These are phyloP conservation scores for Syngnathus scovelli DNA, from an alignment of 2,113 vertebrate genomes.

Conservation along the genomic window DNA sequence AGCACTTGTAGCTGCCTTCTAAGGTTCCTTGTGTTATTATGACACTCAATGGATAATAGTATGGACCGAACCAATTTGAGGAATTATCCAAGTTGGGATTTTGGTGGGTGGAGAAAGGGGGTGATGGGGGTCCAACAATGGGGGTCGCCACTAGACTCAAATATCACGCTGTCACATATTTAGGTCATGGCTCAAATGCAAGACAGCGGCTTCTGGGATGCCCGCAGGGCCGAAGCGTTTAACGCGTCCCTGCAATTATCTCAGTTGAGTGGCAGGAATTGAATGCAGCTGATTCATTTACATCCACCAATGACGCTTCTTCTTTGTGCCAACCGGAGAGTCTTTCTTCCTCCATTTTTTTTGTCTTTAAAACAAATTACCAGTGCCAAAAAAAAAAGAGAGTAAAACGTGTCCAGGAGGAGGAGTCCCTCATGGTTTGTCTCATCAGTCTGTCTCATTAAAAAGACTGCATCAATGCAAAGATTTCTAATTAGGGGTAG, in stretches of 20 bases:
- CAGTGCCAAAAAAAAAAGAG: conserved; percentile 7
- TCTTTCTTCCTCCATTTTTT: not conserved
- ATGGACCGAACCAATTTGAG: conserved; percentile 28
- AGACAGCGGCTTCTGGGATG: conserved; percentile 9
- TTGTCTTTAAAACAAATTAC: not conserved
- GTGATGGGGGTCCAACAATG: conserved; percentile 8
- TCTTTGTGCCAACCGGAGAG: not conserved
- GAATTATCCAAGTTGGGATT: conserved; percentile 8
- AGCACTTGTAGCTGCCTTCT: not conserved
- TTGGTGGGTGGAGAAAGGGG: not conserved
- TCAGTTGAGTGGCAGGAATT: not conserved
- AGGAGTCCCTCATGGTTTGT: conserved; percentile 18
- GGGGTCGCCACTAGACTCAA: conserved; percentile 10
- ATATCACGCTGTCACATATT: conserved; percentile 39
- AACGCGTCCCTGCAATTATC: conserved; percentile 10
- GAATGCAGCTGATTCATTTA: conserved; percentile 11
- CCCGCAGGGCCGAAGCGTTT: conserved; percentile 25
- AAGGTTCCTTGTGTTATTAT: not conserved
- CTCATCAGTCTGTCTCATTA: conserved; percentile 44
- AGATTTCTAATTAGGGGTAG: conserved; percentile 47
- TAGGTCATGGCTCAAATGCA: conserved; percentile 51
- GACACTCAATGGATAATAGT: not conserved
- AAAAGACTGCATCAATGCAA: conserved; percentile 36
- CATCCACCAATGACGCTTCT: not conserved
- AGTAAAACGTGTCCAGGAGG: conserved; percentile 11